phyloP scores from a whole-genome alignment of 2,888 invertebrate species.

The Hedya salicella region DNA sequence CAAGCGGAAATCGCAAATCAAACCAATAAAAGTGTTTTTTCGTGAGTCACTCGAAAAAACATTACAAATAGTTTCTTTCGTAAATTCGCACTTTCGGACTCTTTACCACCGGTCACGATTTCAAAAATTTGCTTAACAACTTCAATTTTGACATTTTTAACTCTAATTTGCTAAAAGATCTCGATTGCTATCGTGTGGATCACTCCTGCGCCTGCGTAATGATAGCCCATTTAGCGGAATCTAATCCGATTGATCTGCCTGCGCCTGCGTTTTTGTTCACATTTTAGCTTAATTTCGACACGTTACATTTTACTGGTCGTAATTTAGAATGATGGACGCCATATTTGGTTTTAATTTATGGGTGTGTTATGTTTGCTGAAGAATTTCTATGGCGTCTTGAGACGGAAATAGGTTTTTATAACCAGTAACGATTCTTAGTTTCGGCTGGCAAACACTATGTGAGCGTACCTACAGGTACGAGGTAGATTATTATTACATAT shows the following conservation, averaged over 20 bases:
- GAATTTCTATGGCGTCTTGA: constrained; percentile 6
- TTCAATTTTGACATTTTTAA: constrained; percentile 2
- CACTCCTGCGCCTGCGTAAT: constrained; percentile 60
- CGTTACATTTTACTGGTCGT: constrained; percentile 16
- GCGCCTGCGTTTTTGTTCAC: constrained; percentile 35
- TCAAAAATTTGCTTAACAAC: constrained; percentile 12
- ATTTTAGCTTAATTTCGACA: constrained; percentile 33
- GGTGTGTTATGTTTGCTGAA: background rate
- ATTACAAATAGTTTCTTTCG: constrained; percentile 5
- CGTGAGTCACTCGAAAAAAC: background rate
- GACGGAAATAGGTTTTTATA: background rate
- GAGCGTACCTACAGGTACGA: too few species aligned
- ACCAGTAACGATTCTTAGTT: too few species aligned
- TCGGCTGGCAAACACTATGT: too few species aligned
- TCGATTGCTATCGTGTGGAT: constrained; percentile 35
- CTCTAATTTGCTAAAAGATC: constrained; percentile 16
- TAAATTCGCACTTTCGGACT: constrained; percentile 9
- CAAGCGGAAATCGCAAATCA: background rate
- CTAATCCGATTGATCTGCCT: constrained; percentile 67
- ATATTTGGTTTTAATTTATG: constrained; percentile 4
- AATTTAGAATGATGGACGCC: constrained; percentile 7
- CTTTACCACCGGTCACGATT: background rate
- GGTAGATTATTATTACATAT: background rate
- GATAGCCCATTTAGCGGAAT: constrained; percentile 71
- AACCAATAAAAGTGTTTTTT: background rate